These are phyloP conservation scores for Anseranas semipalmata DNA, from an alignment of 2,113 vertebrate species.

Conservation along the genomic window DNA sequence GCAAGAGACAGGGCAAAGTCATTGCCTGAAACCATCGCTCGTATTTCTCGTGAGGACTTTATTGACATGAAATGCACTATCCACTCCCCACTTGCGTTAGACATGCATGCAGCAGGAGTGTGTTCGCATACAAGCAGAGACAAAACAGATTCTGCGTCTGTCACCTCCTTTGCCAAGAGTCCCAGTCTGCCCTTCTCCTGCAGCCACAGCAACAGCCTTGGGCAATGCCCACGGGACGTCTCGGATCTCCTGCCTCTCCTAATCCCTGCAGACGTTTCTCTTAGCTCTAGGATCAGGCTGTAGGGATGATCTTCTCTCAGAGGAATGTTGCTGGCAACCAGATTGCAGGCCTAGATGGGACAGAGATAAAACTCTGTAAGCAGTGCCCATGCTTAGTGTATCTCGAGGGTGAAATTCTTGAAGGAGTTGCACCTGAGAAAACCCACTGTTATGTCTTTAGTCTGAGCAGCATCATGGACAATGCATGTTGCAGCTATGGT, in stretches of 20 bases:
- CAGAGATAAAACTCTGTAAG: background rate
- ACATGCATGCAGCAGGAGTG: background rate
- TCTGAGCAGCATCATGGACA: background rate
- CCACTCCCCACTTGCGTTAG: background rate
- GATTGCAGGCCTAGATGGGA: background rate
- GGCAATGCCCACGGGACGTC: fast-evolving
- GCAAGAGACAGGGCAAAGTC: background rate
- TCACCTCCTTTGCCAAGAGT: background rate
- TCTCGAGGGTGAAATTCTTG: background rate
- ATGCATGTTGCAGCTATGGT: background rate
- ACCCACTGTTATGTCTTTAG: background rate
- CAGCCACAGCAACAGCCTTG: background rate
- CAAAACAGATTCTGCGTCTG: background rate
- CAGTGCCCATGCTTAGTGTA: background rate
- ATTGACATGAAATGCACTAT: fast-evolving
- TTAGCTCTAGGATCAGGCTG: background rate
- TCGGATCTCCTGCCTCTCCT: background rate
- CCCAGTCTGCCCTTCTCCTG: background rate
- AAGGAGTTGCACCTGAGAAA: background rate
- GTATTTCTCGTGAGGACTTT: background rate
- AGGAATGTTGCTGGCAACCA: background rate
- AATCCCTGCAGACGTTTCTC: background rate
- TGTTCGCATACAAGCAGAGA: background rate
- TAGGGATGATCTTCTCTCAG: background rate
- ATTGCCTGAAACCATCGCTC: fast-evolving